These are phyloP conservation scores for Eremobia ochroleuca DNA, from an alignment of 2,888 invertebrate species.

Conservation along the genomic window DNA sequence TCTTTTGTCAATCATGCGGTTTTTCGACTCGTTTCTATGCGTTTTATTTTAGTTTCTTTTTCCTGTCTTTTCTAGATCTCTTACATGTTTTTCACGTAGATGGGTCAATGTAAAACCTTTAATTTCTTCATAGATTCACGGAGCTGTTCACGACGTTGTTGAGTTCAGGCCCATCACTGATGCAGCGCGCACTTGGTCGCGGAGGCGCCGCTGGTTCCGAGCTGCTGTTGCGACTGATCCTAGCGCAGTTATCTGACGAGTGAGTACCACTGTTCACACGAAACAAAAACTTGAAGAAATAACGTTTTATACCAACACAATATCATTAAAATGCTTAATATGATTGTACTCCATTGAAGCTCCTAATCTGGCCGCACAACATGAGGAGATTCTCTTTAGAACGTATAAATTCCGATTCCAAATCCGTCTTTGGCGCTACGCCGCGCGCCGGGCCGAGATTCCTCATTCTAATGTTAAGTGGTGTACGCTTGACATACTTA, in stretches of 20 bases:
- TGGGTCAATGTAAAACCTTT: not conserved
- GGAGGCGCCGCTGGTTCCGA: conserved; percentile 75
- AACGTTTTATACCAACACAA: not conserved
- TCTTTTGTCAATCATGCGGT: not conserved
- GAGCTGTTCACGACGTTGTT: conserved; percentile 77
- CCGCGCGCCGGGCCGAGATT: too few species aligned
- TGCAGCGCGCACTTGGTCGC: conserved; percentile 84
- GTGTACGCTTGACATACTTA: too few species aligned
- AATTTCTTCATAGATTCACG: conserved; percentile 74
- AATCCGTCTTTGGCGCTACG: too few species aligned
- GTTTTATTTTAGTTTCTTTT: not conserved
- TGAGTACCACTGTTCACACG: conserved; percentile 53
- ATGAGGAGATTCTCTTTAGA: too few species aligned
- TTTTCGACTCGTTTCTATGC: not conserved
- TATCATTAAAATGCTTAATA: too few species aligned
- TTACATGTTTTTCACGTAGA: not conserved
- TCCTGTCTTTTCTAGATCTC: not conserved
- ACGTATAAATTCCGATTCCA: too few species aligned
- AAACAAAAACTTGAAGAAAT: not conserved
- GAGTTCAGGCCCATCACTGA: conserved; percentile 75
- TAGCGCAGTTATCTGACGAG: conserved; percentile 71
- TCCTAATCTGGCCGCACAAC: too few species aligned
- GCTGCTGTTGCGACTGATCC: conserved; percentile 74
- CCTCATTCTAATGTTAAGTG: too few species aligned
- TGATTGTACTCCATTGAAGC: not conserved